These are phyloP conservation scores for Salvelinus fontinalis DNA, from an alignment of 2,113 vertebrate genomes.

Conservation along the genomic window DNA sequence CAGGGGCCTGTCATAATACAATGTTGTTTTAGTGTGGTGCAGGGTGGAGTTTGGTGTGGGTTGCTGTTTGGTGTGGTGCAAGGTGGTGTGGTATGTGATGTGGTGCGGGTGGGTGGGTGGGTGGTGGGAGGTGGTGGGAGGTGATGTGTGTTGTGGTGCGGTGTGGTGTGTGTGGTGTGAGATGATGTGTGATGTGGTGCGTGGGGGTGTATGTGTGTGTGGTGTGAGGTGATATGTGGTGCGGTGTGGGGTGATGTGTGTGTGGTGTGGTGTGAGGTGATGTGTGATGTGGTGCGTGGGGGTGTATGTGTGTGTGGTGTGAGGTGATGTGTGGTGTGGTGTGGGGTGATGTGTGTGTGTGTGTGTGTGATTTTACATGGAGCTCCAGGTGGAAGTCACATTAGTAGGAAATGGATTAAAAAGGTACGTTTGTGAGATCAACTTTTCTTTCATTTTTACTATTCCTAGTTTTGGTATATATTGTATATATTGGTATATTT, in stretches of 20 bases:
- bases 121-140: conserved; percentile 10
- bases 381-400: neutral
- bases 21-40: conserved; percentile 10
- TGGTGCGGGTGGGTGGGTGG: conserved; percentile 1
- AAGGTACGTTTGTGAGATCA: neutral
- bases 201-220: conserved; percentile 2
- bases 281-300: conserved; percentile 9
- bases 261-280: neutral
- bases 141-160: conserved; percentile 13
- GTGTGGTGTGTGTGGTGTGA: neutral
- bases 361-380: neutral
- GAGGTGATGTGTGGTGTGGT: conserved; percentile 14
- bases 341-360: conserved; percentile 20
- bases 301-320: conserved; percentile 8
- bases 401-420: neutral
- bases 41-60: conserved; percentile 7
- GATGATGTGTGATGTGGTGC: conserved; percentile 1
- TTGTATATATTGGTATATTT: no score
- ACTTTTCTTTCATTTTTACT: no score
- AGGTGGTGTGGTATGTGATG: conserved; percentile 1
- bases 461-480: no score
- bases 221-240: conserved; percentile 12
- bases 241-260: conserved; percentile 15
- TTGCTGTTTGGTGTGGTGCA: conserved; percentile 4
- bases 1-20: conserved; percentile 55